Base-by-base conservation (phyloP, 2,113 vertebrate genomes). In the Hiodon tergisus region DNA sequence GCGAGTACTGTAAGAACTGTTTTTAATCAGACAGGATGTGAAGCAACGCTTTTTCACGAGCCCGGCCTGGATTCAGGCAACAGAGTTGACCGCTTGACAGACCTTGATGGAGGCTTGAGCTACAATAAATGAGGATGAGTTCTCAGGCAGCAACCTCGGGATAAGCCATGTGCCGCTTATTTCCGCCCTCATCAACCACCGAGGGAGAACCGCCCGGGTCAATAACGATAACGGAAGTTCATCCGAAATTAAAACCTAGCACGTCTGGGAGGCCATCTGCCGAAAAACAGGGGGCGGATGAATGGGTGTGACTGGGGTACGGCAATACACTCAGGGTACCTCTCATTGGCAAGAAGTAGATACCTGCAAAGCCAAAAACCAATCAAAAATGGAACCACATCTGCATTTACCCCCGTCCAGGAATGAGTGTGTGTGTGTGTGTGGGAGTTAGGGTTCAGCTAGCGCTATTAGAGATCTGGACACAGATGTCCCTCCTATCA, bases 51-150 rank as follows among this genome's bases (percentile, higher is more conserved):
- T 81, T 75, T 83, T 65, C 71, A 79, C 76, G 60, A 79, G 75
- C 68, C 69, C 68, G 1, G 31, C 74, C 79, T 80, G 77, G 67
- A 14, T 77, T 47, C 60, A n/a, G 73, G 81, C 76, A 79, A 76
- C 46, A 81, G 74, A 81, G 80, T 80, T 47, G 72, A 75, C 60
- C 0, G 6, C 76, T 66, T 82, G 79, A 84, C 76, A 69, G 31
- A 61, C 69, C 58, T 10, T 78, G 84, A 88, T 78, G 81, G 82
- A 83, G 74, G 78, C 79, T 86, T 81, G 85, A 84, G 78, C 17
- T 8, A 78, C 73, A 81, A 85, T 65, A 86, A 78, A 85, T 80
- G 80, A 82, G 47, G 81, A 83, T 71, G 73, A 75, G 55, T 74
- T 66, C 79, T 79, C 71, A 71, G 72, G 78, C 67, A 65, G 70